Evolutionary conservation across 2,888 invertebrate genomes (phyloP).

Genomic region (Nymphalis polychloros): DNA sequence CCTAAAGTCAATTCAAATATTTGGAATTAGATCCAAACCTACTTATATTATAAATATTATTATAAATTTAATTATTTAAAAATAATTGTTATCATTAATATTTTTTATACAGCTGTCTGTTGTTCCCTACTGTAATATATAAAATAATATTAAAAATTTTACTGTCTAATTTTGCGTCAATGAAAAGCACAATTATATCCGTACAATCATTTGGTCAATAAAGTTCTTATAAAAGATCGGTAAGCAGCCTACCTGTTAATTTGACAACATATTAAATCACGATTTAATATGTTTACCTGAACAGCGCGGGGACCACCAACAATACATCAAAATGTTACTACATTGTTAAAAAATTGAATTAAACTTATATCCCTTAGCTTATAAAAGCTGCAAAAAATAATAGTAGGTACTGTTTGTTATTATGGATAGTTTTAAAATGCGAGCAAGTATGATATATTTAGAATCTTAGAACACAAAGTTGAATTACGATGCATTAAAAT

Average conservation of each 20-base stretch:
- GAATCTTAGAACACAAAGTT: no score
- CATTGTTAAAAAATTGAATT: conserved; percentile 74
- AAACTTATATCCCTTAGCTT: conserved; percentile 52
- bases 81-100: no score
- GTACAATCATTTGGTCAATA: neutral
- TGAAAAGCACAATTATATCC: no score
- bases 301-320: conserved; percentile 53
- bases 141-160: no score
- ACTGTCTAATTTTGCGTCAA: no score
- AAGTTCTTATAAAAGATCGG: conserved; percentile 1
- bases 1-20: no score
- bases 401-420: conserved; percentile 28
- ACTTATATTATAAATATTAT: no score
- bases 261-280: conserved; percentile 25
- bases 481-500: no score
- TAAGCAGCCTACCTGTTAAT: conserved; percentile 18
- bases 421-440: conserved; percentile 39
- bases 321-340: conserved; percentile 50
- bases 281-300: conserved; percentile 39
- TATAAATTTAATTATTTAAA: no score
- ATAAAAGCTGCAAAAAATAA: conserved; percentile 36
- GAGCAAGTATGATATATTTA: conserved; percentile 22
- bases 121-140: no score
- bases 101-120: no score
- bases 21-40: no score